phyloP scores from a whole-genome alignment of 2,113 vertebrate genomes.

The Dolichallabes microphthalmus region DNA sequence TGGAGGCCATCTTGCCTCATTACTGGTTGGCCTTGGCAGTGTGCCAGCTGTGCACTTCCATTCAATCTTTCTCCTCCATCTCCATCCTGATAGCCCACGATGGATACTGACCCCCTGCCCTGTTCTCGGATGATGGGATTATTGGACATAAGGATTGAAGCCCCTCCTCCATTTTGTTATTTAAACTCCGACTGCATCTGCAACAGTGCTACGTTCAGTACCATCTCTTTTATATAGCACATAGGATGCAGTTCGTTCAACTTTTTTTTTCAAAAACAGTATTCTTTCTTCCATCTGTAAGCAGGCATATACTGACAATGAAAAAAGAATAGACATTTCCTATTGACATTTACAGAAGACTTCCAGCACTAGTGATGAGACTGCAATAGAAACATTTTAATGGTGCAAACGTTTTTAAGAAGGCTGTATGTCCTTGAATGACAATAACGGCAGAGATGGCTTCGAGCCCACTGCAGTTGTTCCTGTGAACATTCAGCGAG shows the following conservation, averaged over 20 bases:
- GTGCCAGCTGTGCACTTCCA: slow-evolving; percentile 42
- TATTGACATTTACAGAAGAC: no score
- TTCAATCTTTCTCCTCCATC: slow-evolving; percentile 43
- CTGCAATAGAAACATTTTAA: no score
- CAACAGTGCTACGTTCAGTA: background rate
- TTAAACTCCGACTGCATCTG: slow-evolving; percentile 18
- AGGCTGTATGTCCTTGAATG: no score
- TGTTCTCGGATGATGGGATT: slow-evolving; percentile 42
- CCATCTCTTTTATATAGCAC: background rate
- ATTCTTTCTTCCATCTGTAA: background rate
- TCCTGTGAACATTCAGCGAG: no score
- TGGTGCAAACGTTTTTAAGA: no score
- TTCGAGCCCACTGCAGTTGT: no score
- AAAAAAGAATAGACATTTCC: background rate
- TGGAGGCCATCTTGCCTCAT: slow-evolving; percentile 41
- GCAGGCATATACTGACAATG: background rate
- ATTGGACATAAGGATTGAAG: slow-evolving; percentile 12
- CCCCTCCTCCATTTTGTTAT: slow-evolving; percentile 27
- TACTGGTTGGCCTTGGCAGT: slow-evolving; percentile 47
- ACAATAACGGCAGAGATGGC: no score
- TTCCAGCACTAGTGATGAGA: no score
- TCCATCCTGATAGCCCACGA: slow-evolving; percentile 40
- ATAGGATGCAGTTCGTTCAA: background rate
- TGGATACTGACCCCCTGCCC: slow-evolving; percentile 45
- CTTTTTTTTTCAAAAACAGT: background rate